Conservation (phyloP, 2,113 vertebrate species). For the Ictalurus furcatus region DNA sequence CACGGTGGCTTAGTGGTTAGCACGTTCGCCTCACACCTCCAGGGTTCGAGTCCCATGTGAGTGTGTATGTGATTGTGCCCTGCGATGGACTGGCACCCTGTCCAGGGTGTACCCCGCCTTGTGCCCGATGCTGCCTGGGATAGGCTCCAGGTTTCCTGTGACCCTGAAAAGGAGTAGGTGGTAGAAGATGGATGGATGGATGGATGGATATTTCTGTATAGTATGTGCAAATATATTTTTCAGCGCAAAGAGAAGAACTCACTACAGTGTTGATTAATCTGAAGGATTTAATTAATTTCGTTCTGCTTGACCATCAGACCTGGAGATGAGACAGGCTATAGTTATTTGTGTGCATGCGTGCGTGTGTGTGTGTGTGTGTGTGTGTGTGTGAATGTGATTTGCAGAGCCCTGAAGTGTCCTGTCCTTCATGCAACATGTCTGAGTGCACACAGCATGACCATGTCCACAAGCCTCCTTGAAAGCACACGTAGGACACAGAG, state of each 20-base stretch:
- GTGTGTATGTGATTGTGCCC: too few species aligned
- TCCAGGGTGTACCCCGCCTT: too few species aligned
- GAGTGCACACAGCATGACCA: not conserved
- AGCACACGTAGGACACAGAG: not conserved
- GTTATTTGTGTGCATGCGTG: conserved; percentile 62
- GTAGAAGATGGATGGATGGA: too few species aligned
- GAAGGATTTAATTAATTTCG: conserved; percentile 76
- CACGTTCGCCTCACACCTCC: too few species aligned
- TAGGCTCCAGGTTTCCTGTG: too few species aligned
- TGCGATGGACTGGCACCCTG: too few species aligned
- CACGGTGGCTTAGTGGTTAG: too few species aligned
- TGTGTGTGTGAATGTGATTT: conserved; percentile 5
- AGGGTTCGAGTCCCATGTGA: too few species aligned
- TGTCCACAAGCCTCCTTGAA: not conserved
- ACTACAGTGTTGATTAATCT: conserved; percentile 76
- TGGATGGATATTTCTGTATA: not conserved
- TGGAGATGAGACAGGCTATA: conserved; percentile 73
- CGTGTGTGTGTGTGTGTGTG: conserved; percentile 30
- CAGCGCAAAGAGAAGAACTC: conserved; percentile 52
- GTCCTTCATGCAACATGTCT: conserved; percentile 28
- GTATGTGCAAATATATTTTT: not conserved
- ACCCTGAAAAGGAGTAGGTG: too few species aligned
- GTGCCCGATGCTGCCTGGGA: too few species aligned
- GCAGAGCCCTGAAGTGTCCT: conserved; percentile 14
- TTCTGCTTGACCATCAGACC: conserved; percentile 69